Evolutionary conservation across 2,888 invertebrate genomes (phyloP), one percentile per base, ranked within the genome.

Genomic region (Tyria jacobaeae): DNA sequence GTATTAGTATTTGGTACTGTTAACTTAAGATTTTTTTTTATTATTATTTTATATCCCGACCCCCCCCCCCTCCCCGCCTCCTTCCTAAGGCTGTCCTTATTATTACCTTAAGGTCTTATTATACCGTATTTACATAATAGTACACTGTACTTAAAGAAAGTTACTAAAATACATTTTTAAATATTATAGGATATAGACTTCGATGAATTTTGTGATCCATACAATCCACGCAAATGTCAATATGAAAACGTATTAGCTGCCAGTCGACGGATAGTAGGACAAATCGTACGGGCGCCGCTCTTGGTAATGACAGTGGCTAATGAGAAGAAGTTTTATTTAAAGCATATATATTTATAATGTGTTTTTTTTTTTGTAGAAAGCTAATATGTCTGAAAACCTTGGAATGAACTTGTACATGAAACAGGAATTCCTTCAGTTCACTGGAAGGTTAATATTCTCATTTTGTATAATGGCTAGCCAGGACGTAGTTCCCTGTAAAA

Each of bases 341-440:
- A 52, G 5, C 12, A 37, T 41, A 48, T 25, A 15, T 48, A 48
- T 48, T 15, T 37, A 41, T 1, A 35, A 35, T 50, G 15, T 27
- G 3, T 87, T 86, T 56, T 82, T 71, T 66, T 59, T 53, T 71
- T 78, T 76, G 39, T 85, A 99, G 98, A 95, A 92, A 91, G 97
- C 97, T 0, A 96, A 85, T 92, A 87, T 98, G 87, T 97, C 98
- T 0, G 95, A 95, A 9, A 85, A 95, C 57, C 95, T 96, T 55
- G 97, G 96, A 54, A 96, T 99, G 96, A 97, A 99, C 58, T 89
- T 99, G 67, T 99, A 95, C 87, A 92, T 99, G 80, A 99, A 99
- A 91, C 98, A 98, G 85, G 99, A 99, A 87, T 98, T 97, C 84
- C 94, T 98, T 39, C 99, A 99, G 89, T 95, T 94, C 72, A 99